Evolutionary conservation across 2,888 invertebrate genomes (phyloP).

Genomic region (Mechanitis mazaeus): DNA sequence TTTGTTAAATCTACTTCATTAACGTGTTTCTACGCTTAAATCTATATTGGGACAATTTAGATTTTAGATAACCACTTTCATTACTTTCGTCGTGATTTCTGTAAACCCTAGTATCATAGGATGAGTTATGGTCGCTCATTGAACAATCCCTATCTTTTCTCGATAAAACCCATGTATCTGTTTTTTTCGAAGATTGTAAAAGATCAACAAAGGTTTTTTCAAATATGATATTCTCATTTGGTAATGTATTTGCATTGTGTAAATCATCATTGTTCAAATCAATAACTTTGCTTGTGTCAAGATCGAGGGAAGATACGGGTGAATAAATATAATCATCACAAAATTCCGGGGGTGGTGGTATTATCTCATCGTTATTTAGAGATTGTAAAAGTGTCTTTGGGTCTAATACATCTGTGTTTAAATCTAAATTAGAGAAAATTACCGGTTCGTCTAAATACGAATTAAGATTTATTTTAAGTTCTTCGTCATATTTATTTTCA

Average conservation of each 20-base stretch:
- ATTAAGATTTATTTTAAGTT: constrained; percentile 10
- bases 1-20: constrained; percentile 29
- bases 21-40: constrained; percentile 44
- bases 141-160: constrained; percentile 30
- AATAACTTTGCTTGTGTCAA: constrained; percentile 6
- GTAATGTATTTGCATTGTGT: background rate
- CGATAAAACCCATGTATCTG: constrained; percentile 52
- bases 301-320: constrained; percentile 22
- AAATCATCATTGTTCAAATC: background rate
- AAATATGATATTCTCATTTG: background rate
- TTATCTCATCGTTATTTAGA: constrained; percentile 37
- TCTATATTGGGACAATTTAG: constrained; percentile 45
- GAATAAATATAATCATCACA: constrained; percentile 30
- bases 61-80: constrained; percentile 13
- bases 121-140: too few species aligned
- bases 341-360: constrained; percentile 58
- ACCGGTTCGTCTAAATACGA: constrained; percentile 6
- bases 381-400: constrained; percentile 56
- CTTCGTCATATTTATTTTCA: constrained; percentile 9
- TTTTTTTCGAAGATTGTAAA: constrained; percentile 37
- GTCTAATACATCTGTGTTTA: constrained; percentile 54
- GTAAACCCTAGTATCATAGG: constrained; percentile 29
- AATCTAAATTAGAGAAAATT: constrained; percentile 32
- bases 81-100: constrained; percentile 28
- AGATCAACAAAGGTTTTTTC: background rate